Conservation (phyloP, 2,888 invertebrate genomes). For the Alentia gelatinosa region DNA sequence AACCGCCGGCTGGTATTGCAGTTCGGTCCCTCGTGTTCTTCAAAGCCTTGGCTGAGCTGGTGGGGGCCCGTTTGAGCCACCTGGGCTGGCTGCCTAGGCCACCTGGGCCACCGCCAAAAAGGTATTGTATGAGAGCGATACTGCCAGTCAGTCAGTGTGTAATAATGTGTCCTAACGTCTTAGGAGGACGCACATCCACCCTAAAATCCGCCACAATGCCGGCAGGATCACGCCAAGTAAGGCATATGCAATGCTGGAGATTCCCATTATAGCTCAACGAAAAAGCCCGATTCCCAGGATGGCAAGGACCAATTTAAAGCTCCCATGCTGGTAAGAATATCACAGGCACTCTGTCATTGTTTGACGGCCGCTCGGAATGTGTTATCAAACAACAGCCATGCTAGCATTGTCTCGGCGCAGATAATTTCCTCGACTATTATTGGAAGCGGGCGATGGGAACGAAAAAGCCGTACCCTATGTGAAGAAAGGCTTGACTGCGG, state of each 20-base stretch:
- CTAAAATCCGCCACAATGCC: no score
- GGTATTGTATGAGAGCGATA: no score
- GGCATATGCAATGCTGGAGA: background rate
- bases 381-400: background rate
- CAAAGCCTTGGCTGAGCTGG: no score
- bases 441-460: background rate
- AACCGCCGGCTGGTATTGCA: no score
- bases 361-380: background rate
- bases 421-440: conserved; percentile 12
- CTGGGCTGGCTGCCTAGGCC: no score
- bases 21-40: background rate
- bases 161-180: no score
- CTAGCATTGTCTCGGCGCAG: background rate
- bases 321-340: background rate
- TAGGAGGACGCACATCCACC: no score
- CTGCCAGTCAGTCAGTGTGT: no score
- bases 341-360: background rate
- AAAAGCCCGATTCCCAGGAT: background rate
- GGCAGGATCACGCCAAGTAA: background rate
- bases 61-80: no score
- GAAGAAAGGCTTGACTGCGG: background rate
- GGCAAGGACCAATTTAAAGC: background rate
- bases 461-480: background rate
- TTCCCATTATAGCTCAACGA: background rate
- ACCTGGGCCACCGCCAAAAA: no score